Conservation (phyloP, 92 coral and sea anemone species). For the Paramuricea clavata region DNA sequence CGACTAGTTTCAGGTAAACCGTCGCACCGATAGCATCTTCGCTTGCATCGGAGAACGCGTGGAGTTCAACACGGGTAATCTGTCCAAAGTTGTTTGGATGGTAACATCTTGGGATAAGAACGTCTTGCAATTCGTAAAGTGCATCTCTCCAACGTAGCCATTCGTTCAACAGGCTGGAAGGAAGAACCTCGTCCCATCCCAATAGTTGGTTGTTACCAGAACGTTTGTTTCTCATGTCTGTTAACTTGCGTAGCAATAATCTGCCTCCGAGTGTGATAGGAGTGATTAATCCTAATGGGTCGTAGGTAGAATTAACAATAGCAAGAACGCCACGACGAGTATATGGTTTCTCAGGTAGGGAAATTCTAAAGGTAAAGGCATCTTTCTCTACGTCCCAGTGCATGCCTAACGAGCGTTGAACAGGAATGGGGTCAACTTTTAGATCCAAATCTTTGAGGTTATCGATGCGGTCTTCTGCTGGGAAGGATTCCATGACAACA, state of each 20-base stretch:
- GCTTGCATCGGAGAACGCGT: not conserved
- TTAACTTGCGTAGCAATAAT: too few species aligned
- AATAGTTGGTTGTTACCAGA: not conserved
- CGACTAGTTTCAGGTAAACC: not conserved
- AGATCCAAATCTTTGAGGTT: conserved; percentile 29
- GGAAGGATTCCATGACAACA: conserved; percentile 64
- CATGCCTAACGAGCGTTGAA: conserved; percentile 34
- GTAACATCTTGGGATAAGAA: not conserved
- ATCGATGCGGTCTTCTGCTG: conserved; percentile 50
- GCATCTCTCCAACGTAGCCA: not conserved
- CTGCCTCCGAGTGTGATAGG: too few species aligned
- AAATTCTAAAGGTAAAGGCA: not conserved
- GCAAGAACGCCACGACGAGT: too few species aligned
- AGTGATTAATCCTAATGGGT: too few species aligned
- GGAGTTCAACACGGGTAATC: not conserved
- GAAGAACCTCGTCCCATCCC: not conserved
- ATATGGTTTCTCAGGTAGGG: not conserved
- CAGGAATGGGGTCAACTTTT: conserved; percentile 1
- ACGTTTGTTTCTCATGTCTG: not conserved
- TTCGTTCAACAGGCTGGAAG: not conserved
- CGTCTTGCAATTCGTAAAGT: not conserved
- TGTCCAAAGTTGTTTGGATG: not conserved
- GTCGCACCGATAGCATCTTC: not conserved
- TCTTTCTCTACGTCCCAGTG: conserved; percentile 16
- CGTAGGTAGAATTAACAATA: too few species aligned